A percentile compares a stretch with the other conserved stretches of the same genome.
Evolutionary conservation across 53 echinoderm and acorn worm species (phyloP).

Genomic region (Hippasteria phrygiana): DNA sequence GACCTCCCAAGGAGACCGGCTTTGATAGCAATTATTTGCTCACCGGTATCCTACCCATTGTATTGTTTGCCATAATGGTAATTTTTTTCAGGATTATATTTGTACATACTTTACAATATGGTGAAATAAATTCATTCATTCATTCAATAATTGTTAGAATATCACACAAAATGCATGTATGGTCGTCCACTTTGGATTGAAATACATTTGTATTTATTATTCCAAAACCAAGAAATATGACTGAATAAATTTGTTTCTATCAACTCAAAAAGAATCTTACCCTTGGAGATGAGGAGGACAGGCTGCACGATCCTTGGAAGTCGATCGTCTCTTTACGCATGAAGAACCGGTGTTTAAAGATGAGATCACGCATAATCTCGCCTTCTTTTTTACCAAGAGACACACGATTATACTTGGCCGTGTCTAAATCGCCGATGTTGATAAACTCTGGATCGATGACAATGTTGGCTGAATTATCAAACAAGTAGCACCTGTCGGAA

Average conservation of each 20-base stretch:
- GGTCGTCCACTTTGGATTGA: no score
- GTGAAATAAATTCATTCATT: no score
- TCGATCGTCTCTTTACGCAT: conserved; percentile 89
- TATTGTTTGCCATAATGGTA: no score
- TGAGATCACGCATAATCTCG: conserved; percentile 96
- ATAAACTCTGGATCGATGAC: conserved; percentile 89
- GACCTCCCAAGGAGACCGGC: no score
- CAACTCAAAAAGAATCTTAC: conserved; percentile 52
- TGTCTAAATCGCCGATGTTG: conserved; percentile 83
- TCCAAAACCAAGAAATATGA: no score
- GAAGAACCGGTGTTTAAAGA: conserved; percentile 92
- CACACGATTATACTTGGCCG: conserved; percentile 86
- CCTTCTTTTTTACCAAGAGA: conserved; percentile 97
- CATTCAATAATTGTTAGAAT: no score
- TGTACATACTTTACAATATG: no score
- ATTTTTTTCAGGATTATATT: no score
- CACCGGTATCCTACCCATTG: no score
- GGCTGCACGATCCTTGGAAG: conserved; percentile 94
- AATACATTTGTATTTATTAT: background rate
- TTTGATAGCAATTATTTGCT: no score
- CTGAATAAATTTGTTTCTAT: background rate
- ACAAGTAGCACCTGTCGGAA: conserved; percentile 89
- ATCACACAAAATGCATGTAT: no score
- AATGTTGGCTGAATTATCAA: conserved; percentile 92
- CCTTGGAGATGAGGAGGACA: conserved; percentile 85